phyloP scores from a whole-genome alignment of 2,113 vertebrate genomes.

The Ceratotherium simum region DNA sequence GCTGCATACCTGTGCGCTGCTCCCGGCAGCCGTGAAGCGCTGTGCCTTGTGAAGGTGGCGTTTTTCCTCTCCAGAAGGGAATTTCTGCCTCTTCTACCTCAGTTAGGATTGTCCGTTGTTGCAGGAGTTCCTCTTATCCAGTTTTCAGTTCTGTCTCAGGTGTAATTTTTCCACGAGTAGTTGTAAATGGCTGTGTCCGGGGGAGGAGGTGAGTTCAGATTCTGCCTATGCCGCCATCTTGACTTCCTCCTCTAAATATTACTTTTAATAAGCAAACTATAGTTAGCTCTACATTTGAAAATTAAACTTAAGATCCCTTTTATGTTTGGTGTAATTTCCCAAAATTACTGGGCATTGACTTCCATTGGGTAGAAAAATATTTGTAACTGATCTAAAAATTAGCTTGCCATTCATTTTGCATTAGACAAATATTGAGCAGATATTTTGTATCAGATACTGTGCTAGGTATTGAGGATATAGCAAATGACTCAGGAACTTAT shows the following conservation, averaged over 20 bases:
- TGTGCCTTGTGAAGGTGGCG: too few species aligned
- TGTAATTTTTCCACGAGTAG: too few species aligned
- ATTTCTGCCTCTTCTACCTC: too few species aligned
- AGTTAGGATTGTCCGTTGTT: too few species aligned
- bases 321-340: conserved; percentile 6
- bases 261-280: neutral
- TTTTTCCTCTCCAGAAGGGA: too few species aligned
- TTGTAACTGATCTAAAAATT: neutral
- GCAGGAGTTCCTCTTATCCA: too few species aligned
- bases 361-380: neutral
- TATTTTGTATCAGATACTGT: neutral
- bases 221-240: too few species aligned
- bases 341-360: neutral
- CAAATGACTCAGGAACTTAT: neutral
- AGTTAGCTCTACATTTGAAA: neutral
- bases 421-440: neutral
- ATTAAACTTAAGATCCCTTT: conserved; percentile 7
- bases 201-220: too few species aligned
- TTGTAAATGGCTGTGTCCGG: too few species aligned
- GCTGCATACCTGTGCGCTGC: too few species aligned
- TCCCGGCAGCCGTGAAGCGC: too few species aligned
- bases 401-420: neutral
- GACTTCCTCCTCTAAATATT: neutral
- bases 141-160: too few species aligned
- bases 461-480: neutral